Percentiles rank a stretch among this genome's conserved stretches.
These are phyloP conservation scores for Montipora capitata DNA, from an alignment of 92 coral and sea anemone genomes.

Conservation along the genomic window DNA sequence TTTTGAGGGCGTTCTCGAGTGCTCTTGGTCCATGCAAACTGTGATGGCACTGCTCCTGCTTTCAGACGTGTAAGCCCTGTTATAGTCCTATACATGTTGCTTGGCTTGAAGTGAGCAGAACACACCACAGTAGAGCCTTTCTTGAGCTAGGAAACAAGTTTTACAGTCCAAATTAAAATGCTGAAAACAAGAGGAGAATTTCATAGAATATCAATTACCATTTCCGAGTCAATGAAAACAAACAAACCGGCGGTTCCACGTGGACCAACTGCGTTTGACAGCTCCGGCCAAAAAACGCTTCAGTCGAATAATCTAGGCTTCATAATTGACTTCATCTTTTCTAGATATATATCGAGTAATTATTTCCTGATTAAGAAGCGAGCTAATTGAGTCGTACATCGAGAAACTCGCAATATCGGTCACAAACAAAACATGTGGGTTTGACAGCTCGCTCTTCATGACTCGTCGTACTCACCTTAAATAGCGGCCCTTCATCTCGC, in stretches of 20 bases:
- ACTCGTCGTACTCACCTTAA: slow-evolving; percentile 45
- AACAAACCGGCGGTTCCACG: slow-evolving; percentile 48
- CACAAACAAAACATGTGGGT: slow-evolving; percentile 20
- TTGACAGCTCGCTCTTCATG: slow-evolving; percentile 51
- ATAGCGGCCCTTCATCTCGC: slow-evolving; percentile 67
- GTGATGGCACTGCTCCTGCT: slow-evolving; percentile 62
- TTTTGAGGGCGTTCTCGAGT: slow-evolving; percentile 48
- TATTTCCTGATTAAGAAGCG: slow-evolving; percentile 36
- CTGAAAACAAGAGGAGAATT: slow-evolving; percentile 7
- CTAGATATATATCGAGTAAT: slow-evolving; percentile 33
- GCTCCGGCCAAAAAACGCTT: slow-evolving; percentile 37
- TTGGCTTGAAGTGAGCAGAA: slow-evolving; percentile 61
- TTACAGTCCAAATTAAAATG: slow-evolving; percentile 3
- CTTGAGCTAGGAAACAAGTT: slow-evolving; percentile 30
- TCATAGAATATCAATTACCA: slow-evolving; percentile 2
- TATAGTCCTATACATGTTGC: slow-evolving; percentile 38
- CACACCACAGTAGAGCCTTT: slow-evolving; percentile 40
- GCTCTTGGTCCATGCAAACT: slow-evolving; percentile 57
- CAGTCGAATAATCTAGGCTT: slow-evolving; percentile 13
- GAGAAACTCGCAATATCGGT: slow-evolving; percentile 37
- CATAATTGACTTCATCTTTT: slow-evolving; percentile 29
- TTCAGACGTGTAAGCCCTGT: slow-evolving; percentile 48
- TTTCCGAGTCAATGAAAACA: slow-evolving; percentile 40
- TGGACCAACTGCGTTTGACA: slow-evolving; percentile 39
- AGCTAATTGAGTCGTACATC: slow-evolving; percentile 37